Evolutionary conservation across 2,797 vertebrate species (phyloP).

Genomic region (Phalloptychus januarius): DNA sequence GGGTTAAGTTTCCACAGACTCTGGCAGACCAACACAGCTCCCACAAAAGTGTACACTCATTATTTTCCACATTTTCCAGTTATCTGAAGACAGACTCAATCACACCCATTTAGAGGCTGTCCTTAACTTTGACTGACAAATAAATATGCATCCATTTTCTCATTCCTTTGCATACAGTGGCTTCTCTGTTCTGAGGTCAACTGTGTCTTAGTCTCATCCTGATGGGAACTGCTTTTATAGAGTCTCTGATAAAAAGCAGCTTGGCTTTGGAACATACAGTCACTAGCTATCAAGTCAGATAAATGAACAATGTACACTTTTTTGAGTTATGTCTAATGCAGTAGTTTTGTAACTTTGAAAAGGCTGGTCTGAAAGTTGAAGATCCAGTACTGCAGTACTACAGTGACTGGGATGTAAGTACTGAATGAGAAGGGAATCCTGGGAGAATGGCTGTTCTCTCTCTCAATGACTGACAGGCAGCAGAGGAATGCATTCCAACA

Average conservation of each 20-base stretch:
- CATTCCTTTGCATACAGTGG: constrained; percentile 57
- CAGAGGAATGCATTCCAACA: constrained; percentile 57
- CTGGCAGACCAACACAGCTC: constrained; percentile 23
- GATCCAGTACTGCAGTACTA: constrained; percentile 27
- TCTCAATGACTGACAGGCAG: constrained; percentile 57
- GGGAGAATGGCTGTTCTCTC: constrained; percentile 26
- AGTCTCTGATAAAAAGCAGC: constrained; percentile 40
- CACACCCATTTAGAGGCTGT: constrained; percentile 58
- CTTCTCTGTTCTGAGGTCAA: constrained; percentile 56
- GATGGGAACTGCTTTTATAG: constrained; percentile 55
- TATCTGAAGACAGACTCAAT: constrained; percentile 64
- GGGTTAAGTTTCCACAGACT: constrained; percentile 61
- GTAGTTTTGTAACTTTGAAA: constrained; percentile 2
- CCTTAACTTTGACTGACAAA: constrained; percentile 74
- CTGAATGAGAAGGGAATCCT: constrained; percentile 33
- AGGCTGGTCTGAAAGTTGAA: constrained; percentile 18
- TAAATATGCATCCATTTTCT: constrained; percentile 69
- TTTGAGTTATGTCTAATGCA: constrained; percentile 6
- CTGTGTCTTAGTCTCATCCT: constrained; percentile 24
- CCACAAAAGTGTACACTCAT: constrained; percentile 39
- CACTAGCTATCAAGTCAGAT: constrained; percentile 3
- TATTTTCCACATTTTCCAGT: constrained; percentile 68
- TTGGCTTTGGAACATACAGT: background rate
- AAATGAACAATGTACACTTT: background rate
- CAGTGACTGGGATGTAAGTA: constrained; percentile 22